These are phyloP conservation scores for Drosophila quadrilineata DNA, from an alignment of 1,140 invertebrate genomes.

Conservation along the genomic window DNA sequence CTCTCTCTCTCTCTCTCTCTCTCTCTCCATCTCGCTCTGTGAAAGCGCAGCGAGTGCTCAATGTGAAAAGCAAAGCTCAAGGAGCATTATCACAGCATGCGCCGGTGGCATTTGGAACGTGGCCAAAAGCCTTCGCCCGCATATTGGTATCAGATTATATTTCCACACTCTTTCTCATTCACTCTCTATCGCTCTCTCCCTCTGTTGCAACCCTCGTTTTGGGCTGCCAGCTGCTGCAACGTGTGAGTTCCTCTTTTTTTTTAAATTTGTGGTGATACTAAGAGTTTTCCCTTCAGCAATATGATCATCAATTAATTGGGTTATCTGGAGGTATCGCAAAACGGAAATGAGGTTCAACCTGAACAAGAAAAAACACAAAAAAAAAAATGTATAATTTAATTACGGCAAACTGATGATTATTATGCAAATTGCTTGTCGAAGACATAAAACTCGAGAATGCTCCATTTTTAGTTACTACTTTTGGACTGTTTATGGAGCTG, in stretches of 20 bases:
- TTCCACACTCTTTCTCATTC: too few species aligned
- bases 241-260: slow-evolving; percentile 59
- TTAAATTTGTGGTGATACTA: too few species aligned
- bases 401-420: neutral
- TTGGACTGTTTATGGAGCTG: slow-evolving; percentile 6
- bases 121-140: slow-evolving; percentile 51
- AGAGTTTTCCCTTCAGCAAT: too few species aligned
- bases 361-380: too few species aligned
- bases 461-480: slow-evolving; percentile 7
- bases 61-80: slow-evolving; percentile 75
- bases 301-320: neutral
- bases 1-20: neutral
- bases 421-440: slow-evolving; percentile 1
- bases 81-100: slow-evolving; percentile 76
- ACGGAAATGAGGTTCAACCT: slow-evolving; percentile 15
- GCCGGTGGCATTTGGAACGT: slow-evolving; percentile 32
- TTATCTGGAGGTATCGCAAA: slow-evolving; percentile 5
- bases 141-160: slow-evolving; percentile 52
- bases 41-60: slow-evolving; percentile 75
- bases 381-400: slow-evolving; percentile 21
- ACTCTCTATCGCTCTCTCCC: too few species aligned
- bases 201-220: slow-evolving; percentile 49
- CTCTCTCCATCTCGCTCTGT: too few species aligned
- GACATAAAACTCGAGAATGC: slow-evolving; percentile 11
- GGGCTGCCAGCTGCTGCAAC: slow-evolving; percentile 15